Evolutionary conservation across 2,113 vertebrate species (phyloP).

Genomic region (Choloepus hoffmanni): DNA sequence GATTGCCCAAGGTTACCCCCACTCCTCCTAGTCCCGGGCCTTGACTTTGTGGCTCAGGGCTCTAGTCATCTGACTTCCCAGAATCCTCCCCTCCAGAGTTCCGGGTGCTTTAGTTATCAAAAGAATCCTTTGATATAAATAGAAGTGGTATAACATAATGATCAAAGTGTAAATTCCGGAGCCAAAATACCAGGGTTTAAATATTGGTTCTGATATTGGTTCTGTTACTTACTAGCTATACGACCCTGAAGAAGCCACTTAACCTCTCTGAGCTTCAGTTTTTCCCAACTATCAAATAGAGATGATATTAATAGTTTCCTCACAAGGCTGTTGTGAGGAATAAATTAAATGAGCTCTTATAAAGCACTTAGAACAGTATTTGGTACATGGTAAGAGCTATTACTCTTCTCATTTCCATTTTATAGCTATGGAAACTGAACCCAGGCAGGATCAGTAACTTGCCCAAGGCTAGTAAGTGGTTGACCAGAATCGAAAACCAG

Average conservation of each 20-base stretch:
- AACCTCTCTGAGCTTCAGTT: background rate
- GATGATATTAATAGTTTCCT: background rate
- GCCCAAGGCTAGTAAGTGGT: background rate
- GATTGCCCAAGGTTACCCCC: background rate
- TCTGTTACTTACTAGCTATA: background rate
- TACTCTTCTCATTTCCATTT: background rate
- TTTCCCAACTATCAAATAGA: background rate
- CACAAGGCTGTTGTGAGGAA: background rate
- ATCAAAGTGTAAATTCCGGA: background rate
- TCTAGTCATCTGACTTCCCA: background rate
- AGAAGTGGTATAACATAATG: no score
- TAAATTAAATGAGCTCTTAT: no score
- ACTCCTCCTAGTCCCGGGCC: background rate
- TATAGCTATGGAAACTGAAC: background rate
- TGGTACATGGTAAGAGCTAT: rapidly evolving
- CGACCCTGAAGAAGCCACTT: background rate
- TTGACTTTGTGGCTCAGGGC: background rate
- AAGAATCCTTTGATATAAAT: background rate
- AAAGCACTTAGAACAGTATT: background rate
- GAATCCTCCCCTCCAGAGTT: background rate
- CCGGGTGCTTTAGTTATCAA: background rate
- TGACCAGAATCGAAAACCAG: no score
- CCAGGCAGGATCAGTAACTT: background rate
- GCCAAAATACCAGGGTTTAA: background rate
- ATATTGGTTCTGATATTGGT: background rate